Evolutionary conservation across 2,797 vertebrate species (phyloP), one percentile per base, ranked within the genome.

Genomic region (Vultur gryphus): DNA sequence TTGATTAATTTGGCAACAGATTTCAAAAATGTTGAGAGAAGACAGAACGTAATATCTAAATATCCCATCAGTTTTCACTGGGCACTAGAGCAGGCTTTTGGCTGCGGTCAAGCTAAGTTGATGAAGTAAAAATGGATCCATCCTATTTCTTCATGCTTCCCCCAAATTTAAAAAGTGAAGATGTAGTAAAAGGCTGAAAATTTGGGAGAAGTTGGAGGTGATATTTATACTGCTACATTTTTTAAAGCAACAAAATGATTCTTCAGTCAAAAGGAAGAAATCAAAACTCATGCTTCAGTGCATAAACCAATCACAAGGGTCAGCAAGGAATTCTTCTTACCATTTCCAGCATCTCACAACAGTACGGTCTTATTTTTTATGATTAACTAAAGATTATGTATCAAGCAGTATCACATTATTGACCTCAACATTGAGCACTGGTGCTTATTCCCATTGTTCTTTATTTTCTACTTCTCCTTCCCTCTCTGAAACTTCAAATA

Each of bases 21-120:
- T 87, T 89, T 87, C 13, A 52, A 87, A 96, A 94, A 89, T 49
- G 11, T 94, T 87, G 61, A 91, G 76, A 92, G n/a, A 89, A 93
- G 59, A 43, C 57, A 73, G 73, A 93, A 67, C 26, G 24, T 82
- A 87, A 61, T 66, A 79, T 72, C 77, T 80, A 73, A 69, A 69
- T 84, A 84, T 49, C 80, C 65, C 25, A 76, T 83, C 52, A 55
- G 2, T 92, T 96, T 93, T 90, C 73, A 78, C 51, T 76, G 80
- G 64, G 20, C 52, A 54, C 43, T 82, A 10, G 15, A 66, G 78
- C 49, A 76, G 80, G 37, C 26, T 90, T 88, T 93, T 92, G 71
- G 13, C 65, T 73, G 54, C 93, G 35, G 81, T 46, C 58, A 75
- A 79, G 35, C 8, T 16, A 58, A 90, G 33, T 5, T 64, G 59